phyloP scores from a whole-genome alignment of 2,888 invertebrate genomes.

The Colostygia pectinataria region DNA sequence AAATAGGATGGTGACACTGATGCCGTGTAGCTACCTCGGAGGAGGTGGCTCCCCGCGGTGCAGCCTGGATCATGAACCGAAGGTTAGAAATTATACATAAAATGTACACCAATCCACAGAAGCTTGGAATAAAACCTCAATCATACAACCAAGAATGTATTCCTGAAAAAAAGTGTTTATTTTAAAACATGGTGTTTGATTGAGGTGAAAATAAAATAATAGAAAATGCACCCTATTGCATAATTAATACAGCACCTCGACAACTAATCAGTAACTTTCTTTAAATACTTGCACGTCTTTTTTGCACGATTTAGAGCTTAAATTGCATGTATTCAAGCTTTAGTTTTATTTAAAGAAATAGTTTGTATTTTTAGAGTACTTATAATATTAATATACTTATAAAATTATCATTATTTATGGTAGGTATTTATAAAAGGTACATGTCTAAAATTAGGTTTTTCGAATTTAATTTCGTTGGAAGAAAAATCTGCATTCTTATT shows the following conservation, averaged over 20 bases:
- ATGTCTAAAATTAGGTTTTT: too few species aligned
- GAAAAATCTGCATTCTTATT: too few species aligned
- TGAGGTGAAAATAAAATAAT: conserved; percentile 16
- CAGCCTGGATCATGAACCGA: conserved; percentile 79
- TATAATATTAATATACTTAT: too few species aligned
- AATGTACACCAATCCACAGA: conserved; percentile 6
- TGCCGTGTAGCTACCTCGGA: conserved; percentile 86
- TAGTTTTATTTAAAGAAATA: neutral
- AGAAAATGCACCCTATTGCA: conserved; percentile 1
- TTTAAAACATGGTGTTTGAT: conserved; percentile 22
- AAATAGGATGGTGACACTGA: conserved; percentile 85
- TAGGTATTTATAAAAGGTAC: too few species aligned
- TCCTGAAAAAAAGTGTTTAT: conserved; percentile 1
- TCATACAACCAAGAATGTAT: conserved; percentile 17
- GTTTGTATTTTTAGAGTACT: too few species aligned
- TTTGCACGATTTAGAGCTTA: conserved; percentile 2
- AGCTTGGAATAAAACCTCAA: conserved; percentile 25
- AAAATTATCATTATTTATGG: too few species aligned
- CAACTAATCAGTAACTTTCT: neutral
- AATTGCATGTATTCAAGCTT: conserved; percentile 4
- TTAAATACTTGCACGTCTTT: conserved; percentile 10
- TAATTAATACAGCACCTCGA: neutral
- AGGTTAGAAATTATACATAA: conserved; percentile 60
- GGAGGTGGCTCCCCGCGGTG: conserved; percentile 81
- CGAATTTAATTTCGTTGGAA: too few species aligned